Evolutionary conservation across 1,140 invertebrate species (phyloP).

Genomic region (Phenacoccus solenopsis): DNA sequence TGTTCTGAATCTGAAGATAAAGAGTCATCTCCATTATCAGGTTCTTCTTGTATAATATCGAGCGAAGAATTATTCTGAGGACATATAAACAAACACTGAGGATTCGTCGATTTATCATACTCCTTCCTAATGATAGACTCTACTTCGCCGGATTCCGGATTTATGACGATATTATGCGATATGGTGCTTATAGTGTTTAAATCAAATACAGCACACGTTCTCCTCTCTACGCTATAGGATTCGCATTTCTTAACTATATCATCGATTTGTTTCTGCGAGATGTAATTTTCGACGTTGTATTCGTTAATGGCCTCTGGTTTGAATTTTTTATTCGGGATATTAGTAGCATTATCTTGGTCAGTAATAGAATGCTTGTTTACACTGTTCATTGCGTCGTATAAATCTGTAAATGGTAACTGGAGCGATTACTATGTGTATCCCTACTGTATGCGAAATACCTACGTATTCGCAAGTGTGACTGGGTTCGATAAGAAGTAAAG

Average conservation of each 20-base stretch:
- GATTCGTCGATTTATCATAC: background rate
- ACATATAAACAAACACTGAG: background rate
- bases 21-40: background rate
- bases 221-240: background rate
- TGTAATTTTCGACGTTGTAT: conserved; percentile 3
- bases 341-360: background rate
- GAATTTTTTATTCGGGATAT: background rate
- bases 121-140: background rate
- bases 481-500: background rate
- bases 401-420: background rate
- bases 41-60: background rate
- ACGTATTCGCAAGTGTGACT: background rate
- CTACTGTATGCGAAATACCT: background rate
- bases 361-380: background rate
- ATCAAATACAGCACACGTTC: background rate
- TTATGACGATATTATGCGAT: background rate
- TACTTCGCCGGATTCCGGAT: background rate
- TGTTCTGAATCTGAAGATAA: background rate
- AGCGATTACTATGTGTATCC: background rate
- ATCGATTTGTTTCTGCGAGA: background rate
- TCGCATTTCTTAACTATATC: background rate
- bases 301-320: background rate
- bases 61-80: background rate
- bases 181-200: background rate
- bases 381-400: background rate